These are phyloP conservation scores for Betta splendens DNA, from an alignment of 2,797 vertebrate genomes.

Conservation along the genomic window DNA sequence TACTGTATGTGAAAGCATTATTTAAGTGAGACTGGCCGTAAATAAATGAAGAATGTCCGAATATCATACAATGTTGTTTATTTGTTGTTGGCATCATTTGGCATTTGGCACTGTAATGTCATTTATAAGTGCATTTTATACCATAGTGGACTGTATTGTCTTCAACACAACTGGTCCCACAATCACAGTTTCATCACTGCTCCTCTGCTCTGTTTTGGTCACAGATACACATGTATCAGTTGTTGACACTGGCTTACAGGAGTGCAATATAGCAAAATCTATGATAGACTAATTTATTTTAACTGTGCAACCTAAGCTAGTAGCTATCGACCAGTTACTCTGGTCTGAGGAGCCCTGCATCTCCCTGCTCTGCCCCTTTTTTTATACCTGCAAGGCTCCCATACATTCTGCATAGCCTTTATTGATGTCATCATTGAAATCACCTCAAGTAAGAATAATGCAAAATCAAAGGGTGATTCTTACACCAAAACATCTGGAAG, in stretches of 20 bases:
- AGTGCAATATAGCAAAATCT: constrained; percentile 5
- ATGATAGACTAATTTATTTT: neutral
- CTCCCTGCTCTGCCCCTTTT: no score
- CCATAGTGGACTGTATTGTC: constrained; percentile 10
- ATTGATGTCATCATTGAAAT: no score
- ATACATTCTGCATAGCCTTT: no score
- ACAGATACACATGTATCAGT: neutral
- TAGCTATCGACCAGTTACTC: no score
- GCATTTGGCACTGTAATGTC: no score
- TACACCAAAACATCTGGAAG: no score
- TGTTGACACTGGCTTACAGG: constrained; percentile 2
- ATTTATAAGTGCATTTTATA: constrained; percentile 3
- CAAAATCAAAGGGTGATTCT: no score
- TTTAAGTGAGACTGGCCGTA: neutral
- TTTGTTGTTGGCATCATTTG: constrained; percentile 45
- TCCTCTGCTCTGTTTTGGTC: constrained; percentile 10
- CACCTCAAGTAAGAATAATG: no score
- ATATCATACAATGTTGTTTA: constrained; percentile 42
- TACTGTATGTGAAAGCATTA: neutral
- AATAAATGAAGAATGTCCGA: constrained; percentile 3
- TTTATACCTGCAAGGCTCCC: no score
- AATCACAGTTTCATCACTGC: neutral
- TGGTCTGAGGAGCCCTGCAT: no score
- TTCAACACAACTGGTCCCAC: constrained; percentile 3
- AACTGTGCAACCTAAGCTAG: no score